Conservation (phyloP, 2,113 vertebrate species). For the Cyphomyrus plagiostoma region DNA sequence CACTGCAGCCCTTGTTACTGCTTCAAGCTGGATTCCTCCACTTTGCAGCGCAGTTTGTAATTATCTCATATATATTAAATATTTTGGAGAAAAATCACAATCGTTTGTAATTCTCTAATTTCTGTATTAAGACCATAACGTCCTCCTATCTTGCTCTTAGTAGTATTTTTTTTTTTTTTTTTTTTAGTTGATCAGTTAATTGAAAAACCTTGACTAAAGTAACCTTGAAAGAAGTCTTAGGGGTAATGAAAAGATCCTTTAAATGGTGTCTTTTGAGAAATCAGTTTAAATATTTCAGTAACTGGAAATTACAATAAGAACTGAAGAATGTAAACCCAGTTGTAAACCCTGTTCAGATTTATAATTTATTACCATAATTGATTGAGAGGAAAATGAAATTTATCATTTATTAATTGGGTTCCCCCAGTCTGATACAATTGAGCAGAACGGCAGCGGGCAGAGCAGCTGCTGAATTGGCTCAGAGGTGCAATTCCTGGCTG, state of each 20-base stretch:
- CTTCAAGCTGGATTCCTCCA: neutral
- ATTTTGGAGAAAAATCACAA: neutral
- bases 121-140: neutral
- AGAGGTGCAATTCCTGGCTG: neutral
- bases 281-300: constrained; percentile 8
- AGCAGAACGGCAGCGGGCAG: neutral
- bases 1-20: neutral
- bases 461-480: neutral
- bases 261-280: neutral
- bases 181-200: neutral
- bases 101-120: neutral
- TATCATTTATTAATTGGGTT: constrained; percentile 10
- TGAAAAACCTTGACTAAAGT: constrained; percentile 10
- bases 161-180: neutral
- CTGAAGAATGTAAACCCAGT: neutral
- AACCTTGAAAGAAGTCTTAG: neutral
- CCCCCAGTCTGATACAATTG: neutral
- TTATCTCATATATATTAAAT: neutral
- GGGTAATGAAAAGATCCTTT: neutral
- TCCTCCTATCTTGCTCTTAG: neutral
- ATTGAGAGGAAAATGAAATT: neutral
- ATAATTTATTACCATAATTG: constrained; percentile 11
- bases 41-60: neutral
- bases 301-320: constrained; percentile 5
- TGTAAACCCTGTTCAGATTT: neutral